These are phyloP conservation scores for Emesis russula DNA, from an alignment of 2,888 invertebrate species.

Conservation along the genomic window DNA sequence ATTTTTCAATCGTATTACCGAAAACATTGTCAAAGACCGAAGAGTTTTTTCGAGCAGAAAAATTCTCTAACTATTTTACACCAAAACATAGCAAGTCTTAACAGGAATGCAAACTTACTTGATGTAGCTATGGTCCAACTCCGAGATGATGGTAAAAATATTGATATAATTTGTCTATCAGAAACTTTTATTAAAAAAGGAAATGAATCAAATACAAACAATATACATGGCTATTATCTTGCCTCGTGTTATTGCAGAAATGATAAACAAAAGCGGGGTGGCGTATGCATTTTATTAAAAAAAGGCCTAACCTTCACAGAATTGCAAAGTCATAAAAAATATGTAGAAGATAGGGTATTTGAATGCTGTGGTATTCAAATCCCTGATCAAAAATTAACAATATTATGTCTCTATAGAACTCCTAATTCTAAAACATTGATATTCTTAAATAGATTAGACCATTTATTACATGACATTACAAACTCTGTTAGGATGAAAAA, in stretches of 20 bases:
- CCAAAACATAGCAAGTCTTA: constrained; percentile 23
- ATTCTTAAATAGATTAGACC: not conserved
- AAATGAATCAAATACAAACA: not conserved
- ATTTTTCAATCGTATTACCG: not conserved
- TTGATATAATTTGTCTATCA: constrained; percentile 16
- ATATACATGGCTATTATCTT: not conserved
- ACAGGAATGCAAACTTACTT: not conserved
- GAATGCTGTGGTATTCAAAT: constrained; percentile 2
- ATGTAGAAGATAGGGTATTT: not conserved
- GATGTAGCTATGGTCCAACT: not conserved
- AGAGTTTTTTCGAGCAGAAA: not conserved
- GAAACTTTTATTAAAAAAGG: constrained; percentile 17
- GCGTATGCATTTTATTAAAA: not conserved
- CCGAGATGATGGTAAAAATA: not conserved
- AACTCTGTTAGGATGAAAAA: not conserved
- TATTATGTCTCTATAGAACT: not conserved
- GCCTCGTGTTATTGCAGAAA: not conserved
- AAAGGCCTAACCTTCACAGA: not conserved
- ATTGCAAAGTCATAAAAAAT: not conserved
- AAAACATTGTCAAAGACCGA: not conserved
- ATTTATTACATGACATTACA: not conserved
- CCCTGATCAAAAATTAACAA: not conserved
- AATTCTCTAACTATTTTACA: constrained; percentile 4
- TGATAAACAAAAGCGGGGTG: not conserved
- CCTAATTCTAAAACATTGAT: not conserved